Evolutionary conservation across 1,140 invertebrate species (phyloP), one percentile per base, ranked within the genome.

Genomic region (Pseudobourletiella spinata): DNA sequence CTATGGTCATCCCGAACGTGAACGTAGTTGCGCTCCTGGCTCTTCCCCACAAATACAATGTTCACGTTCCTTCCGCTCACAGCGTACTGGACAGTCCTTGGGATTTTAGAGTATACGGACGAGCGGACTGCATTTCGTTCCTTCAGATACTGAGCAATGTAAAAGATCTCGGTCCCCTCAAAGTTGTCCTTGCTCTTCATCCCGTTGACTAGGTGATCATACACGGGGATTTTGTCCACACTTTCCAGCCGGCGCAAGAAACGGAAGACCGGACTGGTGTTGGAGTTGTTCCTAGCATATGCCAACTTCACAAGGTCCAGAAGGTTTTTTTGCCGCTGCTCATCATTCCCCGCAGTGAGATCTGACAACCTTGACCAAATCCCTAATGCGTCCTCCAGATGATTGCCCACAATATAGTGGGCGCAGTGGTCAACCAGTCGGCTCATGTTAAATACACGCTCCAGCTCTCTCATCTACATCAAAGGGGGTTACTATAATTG

Each of bases 1-100:
- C 39, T 35, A n/a, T 55, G 52, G 18, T 55, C 52, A 55, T 55
- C 52, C n/a, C 52, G 52, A 4, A 55, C 52, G 22, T 55, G 52
- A 30, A 55, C 2, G 29, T 55, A 55, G 22, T 55, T 32, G 14
- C 52, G 3, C 20, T 32, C 52, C 2, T 2, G 20, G 2, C 29
- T 3, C 8, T 29, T 35, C 2, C 39, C 52, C 30, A 35, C 16
- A 18, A 18, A 55, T n/a, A 55, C 52, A 15, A 55, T 55, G 30
- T 55, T 55, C 6, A 55, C 52, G 25, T 55, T 55, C 52, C 52
- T 6, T 6, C 52, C 52, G 6, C 11, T 18, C 3, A 55, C 52
- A 8, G 52, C 52, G 18, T 55, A 55, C 29, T 55, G 52, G 22
- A 55, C 52, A 3, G 52, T 32, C 18, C 39, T 55, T 3, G 52